phyloP scores from a whole-genome alignment of 2,888 invertebrate species.

The Sylvicola cinctus region DNA sequence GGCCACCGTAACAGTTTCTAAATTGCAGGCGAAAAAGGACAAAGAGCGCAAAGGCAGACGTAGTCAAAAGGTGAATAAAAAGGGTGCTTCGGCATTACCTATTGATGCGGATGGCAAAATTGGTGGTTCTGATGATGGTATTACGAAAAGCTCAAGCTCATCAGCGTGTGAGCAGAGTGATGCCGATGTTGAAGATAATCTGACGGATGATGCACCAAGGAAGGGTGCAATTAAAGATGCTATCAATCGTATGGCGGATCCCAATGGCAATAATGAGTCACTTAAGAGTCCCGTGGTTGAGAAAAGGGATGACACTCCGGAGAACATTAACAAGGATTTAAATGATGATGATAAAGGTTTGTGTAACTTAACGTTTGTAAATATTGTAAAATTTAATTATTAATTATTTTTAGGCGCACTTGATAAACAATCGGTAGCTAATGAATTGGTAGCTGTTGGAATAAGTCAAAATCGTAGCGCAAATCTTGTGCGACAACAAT shows the following conservation, averaged over 20 bases:
- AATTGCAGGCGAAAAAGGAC: slow-evolving; percentile 36
- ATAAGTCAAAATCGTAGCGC: not conserved
- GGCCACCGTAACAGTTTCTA: slow-evolving; percentile 22
- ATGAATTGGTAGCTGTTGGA: slow-evolving; percentile 1
- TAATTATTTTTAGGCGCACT: not conserved
- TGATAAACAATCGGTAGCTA: slow-evolving; percentile 1
- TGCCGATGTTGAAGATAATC: slow-evolving; percentile 63
- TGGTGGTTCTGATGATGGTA: slow-evolving; percentile 3
- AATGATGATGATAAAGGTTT: slow-evolving; percentile 21
- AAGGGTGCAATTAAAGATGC: slow-evolving; percentile 3
- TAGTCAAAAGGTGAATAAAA: slow-evolving; percentile 16
- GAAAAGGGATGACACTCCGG: slow-evolving; percentile 34
- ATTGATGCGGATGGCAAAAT: slow-evolving; percentile 8
- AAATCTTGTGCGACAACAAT: not conserved
- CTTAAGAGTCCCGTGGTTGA: slow-evolving; percentile 18
- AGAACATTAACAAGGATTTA: slow-evolving; percentile 33
- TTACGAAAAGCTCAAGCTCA: slow-evolving; percentile 9
- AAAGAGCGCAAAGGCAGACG: slow-evolving; percentile 29
- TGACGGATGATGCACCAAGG: slow-evolving; percentile 31
- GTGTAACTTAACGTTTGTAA: not conserved
- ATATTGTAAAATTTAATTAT: not conserved
- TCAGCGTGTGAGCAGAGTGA: slow-evolving; percentile 52
- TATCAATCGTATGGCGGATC: slow-evolving; percentile 11
- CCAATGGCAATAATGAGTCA: slow-evolving; percentile 19
- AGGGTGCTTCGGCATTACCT: slow-evolving; percentile 10